Percentiles rank a stretch among this genome's conserved stretches.
Evolutionary conservation across 2,797 vertebrate genomes (phyloP).

Genomic region (Sebastiscus albofasciatus): DNA sequence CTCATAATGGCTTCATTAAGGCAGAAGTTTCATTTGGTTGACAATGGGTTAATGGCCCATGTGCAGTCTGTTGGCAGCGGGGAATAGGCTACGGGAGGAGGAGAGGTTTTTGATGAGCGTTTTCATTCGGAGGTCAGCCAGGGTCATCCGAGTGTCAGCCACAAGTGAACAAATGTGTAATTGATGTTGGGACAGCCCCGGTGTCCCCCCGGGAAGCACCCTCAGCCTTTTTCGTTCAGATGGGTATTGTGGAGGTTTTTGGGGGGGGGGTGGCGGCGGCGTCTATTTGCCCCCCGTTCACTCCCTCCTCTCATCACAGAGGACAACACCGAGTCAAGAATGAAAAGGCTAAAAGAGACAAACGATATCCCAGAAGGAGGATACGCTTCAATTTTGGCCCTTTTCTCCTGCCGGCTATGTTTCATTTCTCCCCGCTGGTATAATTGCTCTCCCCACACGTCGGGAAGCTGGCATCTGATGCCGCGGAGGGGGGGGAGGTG

Average conservation of each 20-base stretch:
- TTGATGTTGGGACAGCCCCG: constrained; percentile 84
- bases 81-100: constrained; percentile 66
- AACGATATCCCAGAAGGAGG: constrained; percentile 79
- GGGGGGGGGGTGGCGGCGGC: constrained; percentile 5
- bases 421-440: constrained; percentile 79
- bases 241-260: constrained; percentile 34
- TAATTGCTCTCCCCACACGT: constrained; percentile 81
- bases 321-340: constrained; percentile 78
- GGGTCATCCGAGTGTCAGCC: constrained; percentile 82
- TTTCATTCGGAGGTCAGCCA: constrained; percentile 81
- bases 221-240: constrained; percentile 67
- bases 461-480: constrained; percentile 77
- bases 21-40: constrained; percentile 87
- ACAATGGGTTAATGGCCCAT: constrained; percentile 87
- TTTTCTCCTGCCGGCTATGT: constrained; percentile 74
- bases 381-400: constrained; percentile 83
- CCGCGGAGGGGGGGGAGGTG: constrained; percentile 46
- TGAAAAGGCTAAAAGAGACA: constrained; percentile 78
- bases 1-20: constrained; percentile 91
- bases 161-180: constrained; percentile 87
- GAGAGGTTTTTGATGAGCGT: constrained; percentile 80
- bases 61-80: constrained; percentile 75
- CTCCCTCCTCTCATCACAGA: constrained; percentile 73
- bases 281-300: constrained; percentile 51
- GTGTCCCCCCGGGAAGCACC: constrained; percentile 75